These are phyloP conservation scores for Craterocephalus amniculus DNA, from an alignment of 2,797 vertebrate genomes.

Conservation along the genomic window DNA sequence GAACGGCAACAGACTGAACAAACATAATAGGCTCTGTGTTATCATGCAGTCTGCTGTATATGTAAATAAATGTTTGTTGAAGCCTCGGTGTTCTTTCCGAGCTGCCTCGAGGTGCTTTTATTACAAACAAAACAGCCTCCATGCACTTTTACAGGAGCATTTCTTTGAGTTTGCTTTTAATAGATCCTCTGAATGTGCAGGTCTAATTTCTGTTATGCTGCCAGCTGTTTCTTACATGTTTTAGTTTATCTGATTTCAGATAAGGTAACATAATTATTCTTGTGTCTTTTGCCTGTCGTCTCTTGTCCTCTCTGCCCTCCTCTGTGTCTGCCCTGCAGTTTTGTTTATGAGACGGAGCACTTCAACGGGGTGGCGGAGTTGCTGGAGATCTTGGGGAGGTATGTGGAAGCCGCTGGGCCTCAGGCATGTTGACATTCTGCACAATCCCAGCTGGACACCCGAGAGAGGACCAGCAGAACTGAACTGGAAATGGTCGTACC, in stretches of 20 bases:
- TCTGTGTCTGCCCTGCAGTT: constrained; percentile 68
- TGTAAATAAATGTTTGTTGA: background rate
- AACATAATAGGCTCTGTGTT: background rate
- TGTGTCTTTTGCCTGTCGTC: background rate
- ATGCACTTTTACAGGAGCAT: background rate
- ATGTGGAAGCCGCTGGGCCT: constrained; percentile 58
- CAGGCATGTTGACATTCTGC: constrained; percentile 4
- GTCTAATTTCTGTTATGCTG: background rate
- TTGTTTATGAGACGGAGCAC: constrained; percentile 99
- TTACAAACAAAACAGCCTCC: background rate
- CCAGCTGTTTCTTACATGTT: no score
- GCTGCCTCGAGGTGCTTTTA: background rate
- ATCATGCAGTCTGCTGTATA: background rate
- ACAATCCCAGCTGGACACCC: constrained; percentile 5
- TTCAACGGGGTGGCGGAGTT: constrained; percentile 99
- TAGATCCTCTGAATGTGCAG: background rate
- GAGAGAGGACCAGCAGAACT: constrained; percentile 7
- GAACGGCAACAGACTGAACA: background rate
- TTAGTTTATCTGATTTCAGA: no score
- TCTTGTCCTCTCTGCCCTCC: background rate
- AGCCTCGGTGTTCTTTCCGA: no score
- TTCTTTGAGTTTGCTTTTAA: background rate
- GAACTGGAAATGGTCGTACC: background rate
- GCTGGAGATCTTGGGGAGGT: constrained; percentile 99
- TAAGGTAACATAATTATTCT: background rate